Percentiles rank a stretch among this genome's conserved stretches.
Conservation (phyloP, 2,113 vertebrate species). For the Pseudolaguvia tuberculata region DNA sequence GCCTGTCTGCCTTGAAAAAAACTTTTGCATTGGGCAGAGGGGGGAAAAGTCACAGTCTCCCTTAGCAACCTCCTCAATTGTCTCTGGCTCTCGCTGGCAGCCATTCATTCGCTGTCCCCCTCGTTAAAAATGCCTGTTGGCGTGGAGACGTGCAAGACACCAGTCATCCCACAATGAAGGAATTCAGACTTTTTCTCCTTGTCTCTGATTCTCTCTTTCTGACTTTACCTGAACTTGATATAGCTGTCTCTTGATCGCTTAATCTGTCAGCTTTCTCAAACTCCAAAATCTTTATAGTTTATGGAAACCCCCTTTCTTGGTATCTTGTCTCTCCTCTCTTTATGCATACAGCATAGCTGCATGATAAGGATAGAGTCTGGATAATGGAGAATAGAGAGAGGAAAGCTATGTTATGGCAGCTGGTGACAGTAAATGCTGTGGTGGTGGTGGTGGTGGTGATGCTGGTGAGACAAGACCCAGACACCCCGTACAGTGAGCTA, state of each 20-base stretch:
- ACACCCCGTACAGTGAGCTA: conserved; percentile 64
- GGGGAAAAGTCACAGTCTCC: conserved; percentile 71
- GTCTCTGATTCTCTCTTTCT: conserved; percentile 11
- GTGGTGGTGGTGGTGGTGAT: conserved; percentile 54
- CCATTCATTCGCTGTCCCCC: conserved; percentile 64
- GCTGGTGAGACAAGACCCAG: conserved; percentile 56
- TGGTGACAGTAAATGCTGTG: conserved; percentile 43
- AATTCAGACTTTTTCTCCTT: conserved; percentile 41
- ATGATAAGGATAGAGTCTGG: conserved; percentile 36
- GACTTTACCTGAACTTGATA: conserved; percentile 24
- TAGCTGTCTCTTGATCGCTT: conserved; percentile 16
- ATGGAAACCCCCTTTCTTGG: conserved; percentile 8
- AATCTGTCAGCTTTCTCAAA: conserved; percentile 17
- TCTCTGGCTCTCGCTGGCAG: conserved; percentile 62
- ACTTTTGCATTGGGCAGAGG: conserved; percentile 56
- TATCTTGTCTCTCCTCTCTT: conserved; percentile 18
- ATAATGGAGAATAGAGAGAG: conserved; percentile 35
- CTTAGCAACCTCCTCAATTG: conserved; percentile 73
- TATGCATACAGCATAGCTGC: conserved; percentile 31
- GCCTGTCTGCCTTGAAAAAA: conserved; percentile 70
- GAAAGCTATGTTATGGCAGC: conserved; percentile 45
- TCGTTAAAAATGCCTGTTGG: conserved; percentile 58
- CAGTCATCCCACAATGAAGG: conserved; percentile 43
- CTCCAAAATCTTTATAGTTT: conserved; percentile 22
- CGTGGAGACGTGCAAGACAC: conserved; percentile 45